Evolutionary conservation across 2,797 vertebrate genomes (phyloP).

Genomic region (Aeoliscus strigatus): DNA sequence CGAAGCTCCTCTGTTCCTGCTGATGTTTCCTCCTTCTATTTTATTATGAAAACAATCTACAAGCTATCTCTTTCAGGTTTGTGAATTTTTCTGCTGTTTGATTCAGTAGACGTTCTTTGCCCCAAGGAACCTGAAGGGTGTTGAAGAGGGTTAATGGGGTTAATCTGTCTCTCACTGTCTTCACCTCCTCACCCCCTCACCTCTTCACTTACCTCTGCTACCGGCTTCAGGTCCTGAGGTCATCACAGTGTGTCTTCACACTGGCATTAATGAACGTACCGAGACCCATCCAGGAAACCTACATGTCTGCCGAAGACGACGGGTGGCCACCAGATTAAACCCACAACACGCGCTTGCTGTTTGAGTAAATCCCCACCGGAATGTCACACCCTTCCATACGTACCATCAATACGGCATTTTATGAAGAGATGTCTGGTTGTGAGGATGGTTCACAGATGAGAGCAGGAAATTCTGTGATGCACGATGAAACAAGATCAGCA

Average conservation of each 20-base stretch:
- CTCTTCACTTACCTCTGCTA: slow-evolving; percentile 33
- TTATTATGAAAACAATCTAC: slow-evolving; percentile 32
- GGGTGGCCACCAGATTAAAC: slow-evolving; percentile 55
- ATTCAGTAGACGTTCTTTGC: slow-evolving; percentile 32
- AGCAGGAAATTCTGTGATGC: slow-evolving; percentile 1
- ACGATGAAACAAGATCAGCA: slow-evolving; percentile 9
- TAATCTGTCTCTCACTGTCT: slow-evolving; percentile 29
- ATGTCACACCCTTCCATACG: slow-evolving; percentile 54
- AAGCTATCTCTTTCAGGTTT: slow-evolving; percentile 20
- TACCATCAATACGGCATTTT: slow-evolving; percentile 23
- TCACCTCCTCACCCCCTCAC: slow-evolving; percentile 38
- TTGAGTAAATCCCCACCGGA: slow-evolving; percentile 59
- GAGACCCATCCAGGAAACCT: slow-evolving; percentile 30
- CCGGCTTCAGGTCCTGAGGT: slow-evolving; percentile 57
- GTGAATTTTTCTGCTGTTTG: no score
- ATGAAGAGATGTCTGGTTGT: slow-evolving; percentile 12
- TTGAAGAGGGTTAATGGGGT: slow-evolving; percentile 41
- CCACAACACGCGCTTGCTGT: slow-evolving; percentile 37
- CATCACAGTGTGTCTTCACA: slow-evolving; percentile 48
- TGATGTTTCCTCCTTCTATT: slow-evolving; percentile 45
- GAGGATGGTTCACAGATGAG: slow-evolving; percentile 29
- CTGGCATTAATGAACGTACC: slow-evolving; percentile 39
- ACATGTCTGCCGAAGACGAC: slow-evolving; percentile 48
- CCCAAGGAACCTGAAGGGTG: slow-evolving; percentile 28
- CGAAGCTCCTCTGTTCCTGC: slow-evolving; percentile 31